Conservation (phyloP, 2,888 invertebrate genomes). For the Erannis defoliaria region DNA sequence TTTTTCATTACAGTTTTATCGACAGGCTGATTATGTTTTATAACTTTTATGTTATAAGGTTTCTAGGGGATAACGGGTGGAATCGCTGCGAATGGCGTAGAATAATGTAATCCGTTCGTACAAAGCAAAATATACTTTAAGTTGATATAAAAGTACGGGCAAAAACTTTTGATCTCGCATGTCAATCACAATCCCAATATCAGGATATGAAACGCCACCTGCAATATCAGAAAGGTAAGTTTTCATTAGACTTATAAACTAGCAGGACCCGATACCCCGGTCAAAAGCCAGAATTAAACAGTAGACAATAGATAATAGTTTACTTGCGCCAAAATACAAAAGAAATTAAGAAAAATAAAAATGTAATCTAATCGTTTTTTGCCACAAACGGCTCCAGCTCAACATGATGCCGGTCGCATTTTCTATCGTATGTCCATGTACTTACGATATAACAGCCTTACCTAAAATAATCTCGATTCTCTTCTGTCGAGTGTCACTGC, state of each 20-base stretch:
- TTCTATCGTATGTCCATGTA: too few species aligned
- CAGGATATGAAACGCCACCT: slow-evolving; percentile 40
- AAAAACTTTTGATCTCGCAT: slow-evolving; percentile 42
- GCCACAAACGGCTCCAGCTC: too few species aligned
- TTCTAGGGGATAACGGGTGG: not conserved
- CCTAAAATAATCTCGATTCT: too few species aligned
- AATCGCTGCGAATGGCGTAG: not conserved
- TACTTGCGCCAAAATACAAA: too few species aligned
- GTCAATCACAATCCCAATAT: slow-evolving; percentile 47
- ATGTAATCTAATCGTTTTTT: too few species aligned
- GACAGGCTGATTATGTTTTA: too few species aligned
- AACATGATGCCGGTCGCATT: too few species aligned
- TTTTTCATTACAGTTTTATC: too few species aligned
- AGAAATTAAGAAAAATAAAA: too few species aligned
- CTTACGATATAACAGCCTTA: too few species aligned
- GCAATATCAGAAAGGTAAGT: slow-evolving; percentile 40
- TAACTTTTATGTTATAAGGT: too few species aligned
- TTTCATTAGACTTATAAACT: not conserved
- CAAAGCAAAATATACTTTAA: slow-evolving; percentile 7
- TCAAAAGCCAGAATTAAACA: not conserved
- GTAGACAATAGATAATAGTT: not conserved
- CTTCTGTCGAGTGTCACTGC: too few species aligned
- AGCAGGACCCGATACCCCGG: not conserved
- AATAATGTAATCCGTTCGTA: not conserved
- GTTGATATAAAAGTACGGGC: slow-evolving; percentile 31